Evolutionary conservation across 2,797 vertebrate species (phyloP), one percentile per base, ranked within the genome.

Genomic region (Poeciliopsis paucimaculata): DNA sequence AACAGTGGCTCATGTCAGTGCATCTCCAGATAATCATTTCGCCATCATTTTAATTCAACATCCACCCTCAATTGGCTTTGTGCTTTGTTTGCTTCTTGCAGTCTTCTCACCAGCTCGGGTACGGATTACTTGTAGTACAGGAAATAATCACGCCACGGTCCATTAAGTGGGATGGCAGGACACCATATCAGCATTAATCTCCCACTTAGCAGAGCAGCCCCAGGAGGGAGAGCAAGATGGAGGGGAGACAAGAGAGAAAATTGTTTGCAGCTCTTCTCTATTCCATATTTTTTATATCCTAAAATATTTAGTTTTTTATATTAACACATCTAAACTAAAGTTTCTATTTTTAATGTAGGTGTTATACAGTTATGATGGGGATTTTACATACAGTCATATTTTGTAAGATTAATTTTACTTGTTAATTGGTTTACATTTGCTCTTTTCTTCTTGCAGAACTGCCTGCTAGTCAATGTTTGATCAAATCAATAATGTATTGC

Each of bases 101-200:
- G 74, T 62, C 82, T 86, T 91, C 85, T 94, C 91, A 90, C 85
- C 87, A 90, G 86, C 81, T 72, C 36, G 77, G 86, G 84, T 91
- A 93, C 76, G 90, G 89, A 94, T 94, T 94, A 94, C 93, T 93
- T 92, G 94, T 92, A 91, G 86, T 91, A 90, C 91, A 93, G 93
- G 95, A 95, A 95, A 95, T 92, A 94, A 94, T 92, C 93, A 95
- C 93, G 91, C 92, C 92, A 91, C 90, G 90, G 93, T 95, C 95
- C 94, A 95, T 95, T 95, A 96, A 93, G 91, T 94, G 89, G 89
- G 92, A 94, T 93, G 88, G 92, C 88, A 93, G 91, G 92, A 94
- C 94, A 95, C 95, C 90, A 93, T 93, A 94, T 95, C 91, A 94
- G 91, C 95, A 95, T 95, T 95, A 94, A 95, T 95, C 94, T 95